Conservation (phyloP, 2,113 vertebrate genomes). For the Oncorhynchus nerka region DNA sequence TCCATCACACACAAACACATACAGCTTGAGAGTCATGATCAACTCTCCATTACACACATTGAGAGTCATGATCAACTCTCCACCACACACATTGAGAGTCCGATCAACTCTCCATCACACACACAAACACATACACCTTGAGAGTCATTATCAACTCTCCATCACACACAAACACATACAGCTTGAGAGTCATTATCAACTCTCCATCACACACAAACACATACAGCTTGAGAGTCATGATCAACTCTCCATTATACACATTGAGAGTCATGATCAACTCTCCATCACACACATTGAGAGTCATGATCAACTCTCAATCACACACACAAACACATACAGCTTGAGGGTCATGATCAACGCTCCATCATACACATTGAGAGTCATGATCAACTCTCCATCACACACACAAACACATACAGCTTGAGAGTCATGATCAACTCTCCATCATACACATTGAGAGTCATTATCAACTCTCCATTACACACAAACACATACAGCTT, state of each 20-base stretch:
- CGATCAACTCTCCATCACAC: not conserved
- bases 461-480: not conserved
- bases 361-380: not conserved
- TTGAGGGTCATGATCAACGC: too few relatives aligned
- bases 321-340: not conserved
- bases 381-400: not conserved
- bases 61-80: too few relatives aligned
- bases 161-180: not conserved
- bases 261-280: too few relatives aligned
- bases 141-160: not conserved
- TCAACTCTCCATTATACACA: not conserved
- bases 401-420: too few relatives aligned
- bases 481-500: not conserved
- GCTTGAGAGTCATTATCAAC: constrained; percentile 33
- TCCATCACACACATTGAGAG: not conserved
- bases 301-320: constrained; percentile 35
- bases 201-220: not conserved
- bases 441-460: not conserved
- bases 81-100: not conserved
- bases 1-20: not conserved
- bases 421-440: constrained; percentile 37
- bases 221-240: constrained; percentile 7
- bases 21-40: too few relatives aligned
- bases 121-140: not conserved
- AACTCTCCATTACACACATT: not conserved